A percentile compares a stretch with the other conserved stretches of the same genome.
phyloP scores from a whole-genome alignment of 1,140 invertebrate genomes.

The Cherax quadricarinatus region DNA sequence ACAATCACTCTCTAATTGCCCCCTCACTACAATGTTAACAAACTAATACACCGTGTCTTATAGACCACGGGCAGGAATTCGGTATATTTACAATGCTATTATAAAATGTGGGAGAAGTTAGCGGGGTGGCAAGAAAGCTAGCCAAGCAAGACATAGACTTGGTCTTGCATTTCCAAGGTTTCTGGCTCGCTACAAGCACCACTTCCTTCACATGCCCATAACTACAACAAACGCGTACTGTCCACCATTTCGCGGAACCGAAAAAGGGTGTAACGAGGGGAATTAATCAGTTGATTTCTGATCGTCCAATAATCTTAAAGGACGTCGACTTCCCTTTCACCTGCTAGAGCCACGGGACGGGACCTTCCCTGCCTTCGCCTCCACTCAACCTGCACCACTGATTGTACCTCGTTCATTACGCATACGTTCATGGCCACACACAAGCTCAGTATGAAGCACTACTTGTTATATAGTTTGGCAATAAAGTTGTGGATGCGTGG shows the following conservation, averaged over 20 bases:
- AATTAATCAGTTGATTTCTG: not conserved
- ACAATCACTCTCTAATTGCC: not conserved
- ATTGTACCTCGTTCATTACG: not conserved
- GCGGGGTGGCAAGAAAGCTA: not conserved
- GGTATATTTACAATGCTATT: not conserved
- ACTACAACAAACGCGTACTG: not conserved
- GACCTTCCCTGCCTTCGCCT: not conserved
- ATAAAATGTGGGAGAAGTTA: not conserved
- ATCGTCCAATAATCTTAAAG: not conserved
- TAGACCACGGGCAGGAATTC: not conserved
- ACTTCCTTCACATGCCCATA: not conserved
- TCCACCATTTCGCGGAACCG: not conserved
- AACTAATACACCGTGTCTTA: not conserved
- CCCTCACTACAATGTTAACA: not conserved
- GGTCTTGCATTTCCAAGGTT: conserved; percentile 20
- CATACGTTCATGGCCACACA: not conserved
- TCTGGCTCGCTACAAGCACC: not conserved
- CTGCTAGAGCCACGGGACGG: not conserved
- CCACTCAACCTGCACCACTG: not conserved
- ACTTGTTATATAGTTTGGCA: too few species aligned
- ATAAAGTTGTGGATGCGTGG: too few species aligned
- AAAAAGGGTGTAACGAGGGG: not conserved
- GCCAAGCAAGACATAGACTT: not conserved
- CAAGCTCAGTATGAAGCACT: too few species aligned
- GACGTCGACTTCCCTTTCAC: conserved; percentile 3